Evolutionary conservation across 2,888 invertebrate genomes (phyloP).

Genomic region (Leptinotarsa tumamoca): DNA sequence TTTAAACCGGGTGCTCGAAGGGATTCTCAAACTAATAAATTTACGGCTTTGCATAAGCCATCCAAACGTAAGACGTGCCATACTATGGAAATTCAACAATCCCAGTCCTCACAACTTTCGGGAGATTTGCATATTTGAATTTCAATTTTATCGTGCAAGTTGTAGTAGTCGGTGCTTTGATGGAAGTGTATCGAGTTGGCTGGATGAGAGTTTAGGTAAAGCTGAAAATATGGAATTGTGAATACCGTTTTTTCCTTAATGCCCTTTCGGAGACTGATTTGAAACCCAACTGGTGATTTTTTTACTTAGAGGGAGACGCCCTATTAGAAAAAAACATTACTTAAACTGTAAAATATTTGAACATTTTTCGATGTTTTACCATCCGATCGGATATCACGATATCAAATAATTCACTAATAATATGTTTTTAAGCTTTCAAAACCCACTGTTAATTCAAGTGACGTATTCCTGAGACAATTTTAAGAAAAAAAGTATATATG

Average conservation of each 20-base stretch:
- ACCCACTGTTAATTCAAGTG: no score
- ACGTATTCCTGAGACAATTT: no score
- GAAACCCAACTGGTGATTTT: no score
- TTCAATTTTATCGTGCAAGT: conserved; percentile 57
- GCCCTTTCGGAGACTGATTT: background rate
- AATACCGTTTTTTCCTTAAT: background rate
- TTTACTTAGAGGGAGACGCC: no score
- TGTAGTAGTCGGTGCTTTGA: conserved; percentile 29
- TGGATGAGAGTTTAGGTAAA: conserved; percentile 7
- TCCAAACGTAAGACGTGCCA: conserved; percentile 63
- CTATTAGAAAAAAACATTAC: no score
- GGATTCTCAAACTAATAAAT: conserved; percentile 73
- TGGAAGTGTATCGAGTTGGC: conserved; percentile 18
- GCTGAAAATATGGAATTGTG: conserved; percentile 10
- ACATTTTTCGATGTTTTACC: no score
- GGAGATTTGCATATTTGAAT: conserved; percentile 64
- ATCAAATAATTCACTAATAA: no score
- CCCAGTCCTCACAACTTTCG: conserved; percentile 57
- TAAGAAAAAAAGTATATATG: no score
- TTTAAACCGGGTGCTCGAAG: conserved; percentile 67
- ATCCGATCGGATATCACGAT: no score
- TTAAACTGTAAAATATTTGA: no score
- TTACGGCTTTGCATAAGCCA: conserved; percentile 73
- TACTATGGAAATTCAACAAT: conserved; percentile 62
- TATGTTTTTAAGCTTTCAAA: no score